Evolutionary conservation across 2,888 invertebrate genomes (phyloP).

Genomic region (Polydrusus tereticollis): DNA sequence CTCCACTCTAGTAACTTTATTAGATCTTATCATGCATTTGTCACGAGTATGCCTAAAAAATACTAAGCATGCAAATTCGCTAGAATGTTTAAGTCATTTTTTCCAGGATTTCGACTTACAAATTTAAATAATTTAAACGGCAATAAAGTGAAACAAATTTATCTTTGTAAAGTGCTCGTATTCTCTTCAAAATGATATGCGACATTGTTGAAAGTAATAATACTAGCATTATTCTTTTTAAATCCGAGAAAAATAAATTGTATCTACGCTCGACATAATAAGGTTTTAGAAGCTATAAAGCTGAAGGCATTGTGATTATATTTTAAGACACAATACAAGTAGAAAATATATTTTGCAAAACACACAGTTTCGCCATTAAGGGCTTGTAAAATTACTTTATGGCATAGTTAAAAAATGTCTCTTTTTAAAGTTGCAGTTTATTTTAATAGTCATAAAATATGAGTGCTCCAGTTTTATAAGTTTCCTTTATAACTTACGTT

Average conservation of each 20-base stretch:
- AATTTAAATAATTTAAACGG: conserved; percentile 26
- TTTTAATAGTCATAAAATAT: too few species aligned
- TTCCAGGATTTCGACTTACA: neutral
- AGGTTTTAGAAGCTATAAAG: conserved; percentile 9
- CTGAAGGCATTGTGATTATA: neutral
- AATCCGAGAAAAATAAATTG: conserved; percentile 23
- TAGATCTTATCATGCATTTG: neutral
- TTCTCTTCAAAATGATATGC: conserved; percentile 31
- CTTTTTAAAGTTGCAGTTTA: too few species aligned
- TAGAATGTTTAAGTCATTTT: neutral
- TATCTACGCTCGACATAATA: conserved; percentile 3
- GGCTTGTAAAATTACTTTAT: neutral
- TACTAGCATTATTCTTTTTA: conserved; percentile 27
- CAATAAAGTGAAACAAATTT: conserved; percentile 22
- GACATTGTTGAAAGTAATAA: conserved; percentile 38
- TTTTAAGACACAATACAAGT: conserved; percentile 2
- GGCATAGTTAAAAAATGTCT: neutral
- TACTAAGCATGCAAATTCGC: neutral
- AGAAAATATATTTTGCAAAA: neutral
- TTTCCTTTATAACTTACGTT: too few species aligned
- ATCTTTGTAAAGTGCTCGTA: conserved; percentile 23
- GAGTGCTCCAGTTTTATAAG: too few species aligned
- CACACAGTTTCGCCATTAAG: neutral
- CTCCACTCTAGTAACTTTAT: too few species aligned
- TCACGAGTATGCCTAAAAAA: neutral